phyloP scores from a whole-genome alignment of 2,888 invertebrate genomes.

The Biston stratarius region DNA sequence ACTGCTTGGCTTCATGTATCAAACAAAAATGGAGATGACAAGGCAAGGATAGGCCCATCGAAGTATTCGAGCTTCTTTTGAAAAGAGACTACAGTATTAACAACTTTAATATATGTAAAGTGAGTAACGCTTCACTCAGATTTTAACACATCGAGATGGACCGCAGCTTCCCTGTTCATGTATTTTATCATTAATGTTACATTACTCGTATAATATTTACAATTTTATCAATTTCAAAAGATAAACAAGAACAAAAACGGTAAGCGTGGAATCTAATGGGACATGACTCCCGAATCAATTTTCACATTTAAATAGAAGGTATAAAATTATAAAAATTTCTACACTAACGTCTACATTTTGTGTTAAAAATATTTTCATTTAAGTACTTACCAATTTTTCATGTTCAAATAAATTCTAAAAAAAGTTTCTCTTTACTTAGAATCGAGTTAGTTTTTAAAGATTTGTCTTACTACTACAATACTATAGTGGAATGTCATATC shows the following conservation, averaged over 20 bases:
- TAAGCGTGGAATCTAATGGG: no score
- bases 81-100: conserved; percentile 24
- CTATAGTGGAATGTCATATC: conserved; percentile 15
- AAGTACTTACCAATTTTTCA: no score
- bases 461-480: not conserved
- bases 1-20: no score
- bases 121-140: conserved; percentile 7
- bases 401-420: not conserved
- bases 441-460: not conserved
- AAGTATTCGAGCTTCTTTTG: not conserved
- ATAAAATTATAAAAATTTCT: no score
- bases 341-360: no score
- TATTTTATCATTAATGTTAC: conserved; percentile 12
- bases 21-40: not conserved
- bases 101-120: conserved; percentile 20
- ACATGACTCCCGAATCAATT: no score
- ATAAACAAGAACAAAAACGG: not conserved
- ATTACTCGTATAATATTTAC: conserved; percentile 8
- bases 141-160: conserved; percentile 29
- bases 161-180: conserved; percentile 31
- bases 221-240: conserved; percentile 15
- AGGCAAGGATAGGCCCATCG: not conserved
- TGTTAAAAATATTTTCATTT: no score
- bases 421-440: not conserved
- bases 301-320: no score